A percentile compares a stretch with the other conserved stretches of the same genome.
Evolutionary conservation across 2,113 vertebrate species (phyloP).

Genomic region (Protobothrops flavoviridis): DNA sequence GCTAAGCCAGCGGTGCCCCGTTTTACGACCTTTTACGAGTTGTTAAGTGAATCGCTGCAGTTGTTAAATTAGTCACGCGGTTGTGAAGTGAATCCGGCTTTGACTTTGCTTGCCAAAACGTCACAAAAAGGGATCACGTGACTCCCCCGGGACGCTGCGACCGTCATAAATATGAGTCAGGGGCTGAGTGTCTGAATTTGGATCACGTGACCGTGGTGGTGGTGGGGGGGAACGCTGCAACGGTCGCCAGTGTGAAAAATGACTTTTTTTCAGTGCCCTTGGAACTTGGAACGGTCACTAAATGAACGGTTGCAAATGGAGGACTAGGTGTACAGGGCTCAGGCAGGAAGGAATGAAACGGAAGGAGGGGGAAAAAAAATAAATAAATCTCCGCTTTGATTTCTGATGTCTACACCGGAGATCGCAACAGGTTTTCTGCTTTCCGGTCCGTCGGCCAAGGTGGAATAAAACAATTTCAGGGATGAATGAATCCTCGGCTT

Average conservation of each 20-base stretch:
- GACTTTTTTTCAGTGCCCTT: neutral
- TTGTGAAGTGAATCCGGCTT: neutral
- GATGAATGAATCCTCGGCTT: neutral
- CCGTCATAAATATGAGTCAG: neutral
- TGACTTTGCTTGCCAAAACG: no score
- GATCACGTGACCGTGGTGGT: neutral
- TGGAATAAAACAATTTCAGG: neutral
- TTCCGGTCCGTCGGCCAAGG: neutral
- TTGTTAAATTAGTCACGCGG: neutral
- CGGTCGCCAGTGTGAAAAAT: neutral
- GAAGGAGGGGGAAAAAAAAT: neutral
- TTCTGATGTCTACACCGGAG: neutral
- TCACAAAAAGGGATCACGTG: neutral
- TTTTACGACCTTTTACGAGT: neutral
- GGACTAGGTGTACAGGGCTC: neutral
- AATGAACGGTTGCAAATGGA: fast-evolving
- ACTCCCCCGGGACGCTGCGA: neutral
- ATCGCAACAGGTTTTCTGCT: neutral
- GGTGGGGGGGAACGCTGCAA: no score
- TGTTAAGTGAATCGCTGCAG: neutral
- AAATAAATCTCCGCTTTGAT: neutral
- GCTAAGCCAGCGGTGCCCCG: neutral
- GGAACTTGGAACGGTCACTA: neutral
- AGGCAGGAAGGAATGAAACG: neutral
- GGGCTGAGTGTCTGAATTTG: neutral